Percentiles rank a stretch among this genome's conserved stretches.
phyloP scores from a whole-genome alignment of 2,797 vertebrate genomes.

The Florisuga fusca region DNA sequence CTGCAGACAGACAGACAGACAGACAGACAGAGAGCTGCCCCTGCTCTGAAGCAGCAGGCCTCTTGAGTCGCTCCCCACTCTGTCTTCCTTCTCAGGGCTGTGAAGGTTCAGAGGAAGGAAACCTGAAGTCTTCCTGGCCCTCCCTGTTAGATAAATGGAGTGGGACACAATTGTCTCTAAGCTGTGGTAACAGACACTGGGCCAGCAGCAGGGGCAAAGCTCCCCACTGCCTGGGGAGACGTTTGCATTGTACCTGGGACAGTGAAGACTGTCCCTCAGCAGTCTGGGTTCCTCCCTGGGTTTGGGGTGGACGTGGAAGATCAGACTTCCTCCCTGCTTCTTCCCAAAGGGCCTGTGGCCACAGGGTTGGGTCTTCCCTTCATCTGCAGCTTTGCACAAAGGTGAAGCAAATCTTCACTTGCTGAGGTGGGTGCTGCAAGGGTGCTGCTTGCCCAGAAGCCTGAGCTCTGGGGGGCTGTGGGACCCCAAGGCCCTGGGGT shows the following conservation, averaged over 20 bases:
- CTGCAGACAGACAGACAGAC: no score
- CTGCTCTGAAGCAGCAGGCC: accelerated
- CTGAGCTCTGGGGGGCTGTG: neutral
- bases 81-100: neutral
- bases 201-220: neutral
- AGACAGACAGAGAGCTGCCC: neutral
- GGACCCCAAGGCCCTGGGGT: accelerated
- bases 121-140: neutral
- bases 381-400: neutral
- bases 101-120: neutral
- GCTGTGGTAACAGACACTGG: neutral
- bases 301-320: neutral
- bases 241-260: no score
- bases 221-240: neutral
- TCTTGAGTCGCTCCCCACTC: neutral
- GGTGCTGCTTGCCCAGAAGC: neutral
- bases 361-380: neutral
- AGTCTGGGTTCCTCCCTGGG: neutral
- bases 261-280: neutral
- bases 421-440: neutral
- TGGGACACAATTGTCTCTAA: neutral
- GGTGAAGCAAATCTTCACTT: neutral
- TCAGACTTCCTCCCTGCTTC: neutral
- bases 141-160: neutral
- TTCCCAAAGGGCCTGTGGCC: neutral